A percentile compares a stretch with the other conserved stretches of the same genome.
These are phyloP conservation scores for Varroa destructor DNA, from an alignment of 1,140 invertebrate genomes.

Conservation along the genomic window DNA sequence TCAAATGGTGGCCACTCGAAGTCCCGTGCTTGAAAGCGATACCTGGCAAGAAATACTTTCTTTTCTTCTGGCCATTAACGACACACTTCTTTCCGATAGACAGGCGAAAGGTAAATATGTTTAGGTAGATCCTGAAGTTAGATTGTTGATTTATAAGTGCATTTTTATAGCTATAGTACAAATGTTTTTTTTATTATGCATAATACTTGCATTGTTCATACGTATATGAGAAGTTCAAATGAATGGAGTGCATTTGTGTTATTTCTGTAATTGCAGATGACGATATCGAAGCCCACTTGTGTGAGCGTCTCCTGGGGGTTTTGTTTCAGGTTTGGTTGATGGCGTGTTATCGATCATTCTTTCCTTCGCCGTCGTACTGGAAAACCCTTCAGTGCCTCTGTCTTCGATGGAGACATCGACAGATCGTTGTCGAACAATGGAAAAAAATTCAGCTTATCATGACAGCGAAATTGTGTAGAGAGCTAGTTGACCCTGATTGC, in stretches of 20 bases:
- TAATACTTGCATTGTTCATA: conserved; percentile 7
- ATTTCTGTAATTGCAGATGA: conserved; percentile 44
- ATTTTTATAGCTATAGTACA: too few relatives aligned
- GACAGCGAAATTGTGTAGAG: conserved; percentile 10
- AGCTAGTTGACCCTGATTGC: conserved; percentile 47
- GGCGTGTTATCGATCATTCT: conserved; percentile 66
- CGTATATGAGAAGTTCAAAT: not conserved
- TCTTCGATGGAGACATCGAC: conserved; percentile 77
- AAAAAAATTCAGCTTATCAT: conserved; percentile 42
- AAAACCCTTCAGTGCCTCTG: conserved; percentile 85
- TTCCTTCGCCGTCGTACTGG: conserved; percentile 85
- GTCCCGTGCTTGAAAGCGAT: conserved; percentile 61
- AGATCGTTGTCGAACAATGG: conserved; percentile 85
- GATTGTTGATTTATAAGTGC: not conserved
- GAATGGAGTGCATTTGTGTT: not conserved
- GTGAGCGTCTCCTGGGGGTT: conserved; percentile 79
- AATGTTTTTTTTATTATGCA: not conserved
- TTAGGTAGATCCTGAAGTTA: too few relatives aligned
- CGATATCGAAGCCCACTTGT: conserved; percentile 84
- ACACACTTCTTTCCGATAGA: conserved; percentile 76
- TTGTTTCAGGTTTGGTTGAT: conserved; percentile 88
- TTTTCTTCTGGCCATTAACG: conserved; percentile 81
- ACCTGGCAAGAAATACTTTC: conserved; percentile 81
- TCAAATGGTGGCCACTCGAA: conserved; percentile 63
- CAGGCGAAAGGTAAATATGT: conserved; percentile 54